phyloP scores from a whole-genome alignment of 2,888 invertebrate genomes.

The Brenthis daphne region DNA sequence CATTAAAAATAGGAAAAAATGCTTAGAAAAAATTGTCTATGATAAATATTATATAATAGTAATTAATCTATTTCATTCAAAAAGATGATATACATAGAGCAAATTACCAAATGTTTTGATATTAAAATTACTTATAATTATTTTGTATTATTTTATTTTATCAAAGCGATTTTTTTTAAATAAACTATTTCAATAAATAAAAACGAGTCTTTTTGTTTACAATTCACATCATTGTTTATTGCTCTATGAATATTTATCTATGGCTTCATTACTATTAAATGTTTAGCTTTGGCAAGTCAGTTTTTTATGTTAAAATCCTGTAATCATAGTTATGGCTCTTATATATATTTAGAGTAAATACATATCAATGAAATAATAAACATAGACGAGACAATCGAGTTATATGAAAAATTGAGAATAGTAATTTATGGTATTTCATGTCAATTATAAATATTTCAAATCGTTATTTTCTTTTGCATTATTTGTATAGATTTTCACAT shows the following conservation, averaged over 20 bases:
- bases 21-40: conserved; percentile 3
- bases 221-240: not conserved
- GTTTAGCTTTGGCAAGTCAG: conserved; percentile 66
- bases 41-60: conserved; percentile 1
- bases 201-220: too few species aligned
- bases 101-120: not conserved
- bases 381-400: not conserved
- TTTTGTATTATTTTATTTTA: too few species aligned
- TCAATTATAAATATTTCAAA: not conserved
- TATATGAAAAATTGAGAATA: not conserved
- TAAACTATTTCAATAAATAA: too few species aligned
- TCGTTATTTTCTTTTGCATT: not conserved
- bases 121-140: too few species aligned
- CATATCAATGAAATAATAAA: not conserved
- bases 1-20: conserved; percentile 9
- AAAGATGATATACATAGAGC: conserved; percentile 1
- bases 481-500: not conserved
- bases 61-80: not conserved
- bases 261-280: conserved; percentile 14
- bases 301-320: conserved; percentile 15
- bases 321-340: conserved; percentile 31
- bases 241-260: conserved; percentile 15
- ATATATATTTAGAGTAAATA: not conserved
- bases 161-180: too few species aligned
- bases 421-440: not conserved